Evolutionary conservation across 2,113 vertebrate species (phyloP), one percentile per base, ranked within the genome.

Genomic region (Oreochromis niloticus): DNA sequence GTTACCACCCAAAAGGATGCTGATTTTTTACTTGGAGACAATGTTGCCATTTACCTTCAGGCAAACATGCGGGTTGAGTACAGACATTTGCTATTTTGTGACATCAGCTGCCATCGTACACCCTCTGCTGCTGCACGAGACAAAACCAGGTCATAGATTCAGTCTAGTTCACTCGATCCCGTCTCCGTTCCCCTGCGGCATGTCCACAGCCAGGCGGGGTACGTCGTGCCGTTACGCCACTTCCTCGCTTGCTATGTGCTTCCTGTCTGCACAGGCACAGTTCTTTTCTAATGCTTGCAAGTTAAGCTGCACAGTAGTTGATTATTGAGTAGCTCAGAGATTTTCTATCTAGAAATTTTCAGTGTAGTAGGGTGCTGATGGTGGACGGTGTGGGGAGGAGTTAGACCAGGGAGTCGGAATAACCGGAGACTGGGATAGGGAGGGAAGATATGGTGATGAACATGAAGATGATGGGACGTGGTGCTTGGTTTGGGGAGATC

Each of bases 121-220:
- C 78, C 54, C 59, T 52, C 55, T 22, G 32, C 86, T n/a, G 24
- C 86, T 82, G 82, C 39, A 75, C 90, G 68, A 56, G 56, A 82
- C 57, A 11, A 90, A 93, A 95, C 94, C 96, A 96, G 95, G 93
- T 94, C 91, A 95, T 90, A 94, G 80, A 94, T 96, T 96, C 92
- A 94, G 95, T 97, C 95, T 96, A 96, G 95, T 96, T 96, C 96
- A 96, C 94, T 85, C 59, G 9, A 89, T 91, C 82, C 91, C 75
- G 81, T 92, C 87, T 89, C 85, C 79, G 27, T 79, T 16, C 52
- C 34, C 17, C 89, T 48, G 66, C n/a, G 82, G 84, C 46, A 2
- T 46, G 7, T 86, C 83, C 82, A 24, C 85, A 54, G 84, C 92
- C 57, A 34, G 83, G 87, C 61, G 30, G 91, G 84, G 87, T 78